phyloP scores from a whole-genome alignment of 2,888 invertebrate species.

The Erebia epiphron region DNA sequence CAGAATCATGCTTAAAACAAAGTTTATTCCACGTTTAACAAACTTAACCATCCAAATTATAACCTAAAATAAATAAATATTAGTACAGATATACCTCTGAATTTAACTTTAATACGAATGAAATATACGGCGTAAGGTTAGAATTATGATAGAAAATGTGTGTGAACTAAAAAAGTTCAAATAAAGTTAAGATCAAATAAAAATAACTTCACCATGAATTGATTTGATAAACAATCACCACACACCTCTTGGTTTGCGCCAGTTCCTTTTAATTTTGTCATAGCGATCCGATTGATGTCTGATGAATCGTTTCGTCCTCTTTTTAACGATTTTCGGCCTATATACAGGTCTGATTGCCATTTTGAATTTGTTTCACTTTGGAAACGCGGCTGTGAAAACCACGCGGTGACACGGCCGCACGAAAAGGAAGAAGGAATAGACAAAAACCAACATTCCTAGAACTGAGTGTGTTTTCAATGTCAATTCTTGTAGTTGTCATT shows the following conservation, averaged over 20 bases:
- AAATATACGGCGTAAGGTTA: not conserved
- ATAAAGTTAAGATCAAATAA: not conserved
- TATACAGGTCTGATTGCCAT: constrained; percentile 96
- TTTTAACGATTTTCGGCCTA: constrained; percentile 96
- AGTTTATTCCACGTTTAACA: constrained; percentile 3
- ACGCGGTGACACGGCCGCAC: constrained; percentile 83
- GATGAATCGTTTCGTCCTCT: constrained; percentile 98
- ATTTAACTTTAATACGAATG: not conserved
- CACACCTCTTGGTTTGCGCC: constrained; percentile 98
- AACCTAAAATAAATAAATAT: constrained; percentile 17
- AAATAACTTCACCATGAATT: constrained; percentile 7
- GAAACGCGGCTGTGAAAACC: constrained; percentile 73
- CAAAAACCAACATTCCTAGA: constrained; percentile 68
- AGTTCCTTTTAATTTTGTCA: constrained; percentile 97
- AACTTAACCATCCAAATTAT: constrained; percentile 1
- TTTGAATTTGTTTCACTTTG: constrained; percentile 75
- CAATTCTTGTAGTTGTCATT: constrained; percentile 31
- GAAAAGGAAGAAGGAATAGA: constrained; percentile 79
- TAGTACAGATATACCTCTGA: not conserved
- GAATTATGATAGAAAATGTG: not conserved
- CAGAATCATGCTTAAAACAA: not conserved
- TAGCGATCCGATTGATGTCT: constrained; percentile 99
- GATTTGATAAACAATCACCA: constrained; percentile 22
- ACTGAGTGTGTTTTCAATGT: constrained; percentile 56
- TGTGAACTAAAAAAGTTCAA: not conserved